Conservation (phyloP, 1,140 invertebrate genomes). For the Cotesia glomerata region DNA sequence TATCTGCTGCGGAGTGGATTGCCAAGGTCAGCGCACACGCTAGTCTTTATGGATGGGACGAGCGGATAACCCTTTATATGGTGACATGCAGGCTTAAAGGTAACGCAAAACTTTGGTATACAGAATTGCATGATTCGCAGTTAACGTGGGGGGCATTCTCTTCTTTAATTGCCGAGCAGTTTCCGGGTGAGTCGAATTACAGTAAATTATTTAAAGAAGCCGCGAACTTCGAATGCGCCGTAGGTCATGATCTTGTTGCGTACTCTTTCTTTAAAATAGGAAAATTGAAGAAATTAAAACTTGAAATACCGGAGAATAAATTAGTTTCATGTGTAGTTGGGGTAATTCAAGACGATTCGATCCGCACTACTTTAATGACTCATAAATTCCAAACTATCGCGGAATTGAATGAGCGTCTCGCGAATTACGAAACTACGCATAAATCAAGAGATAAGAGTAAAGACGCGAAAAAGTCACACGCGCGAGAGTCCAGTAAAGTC, state of each 20-base stretch:
- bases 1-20: constrained; percentile 20
- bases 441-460: background rate
- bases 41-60: constrained; percentile 23
- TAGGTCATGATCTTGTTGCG: background rate
- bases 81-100: constrained; percentile 14
- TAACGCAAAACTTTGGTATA: constrained; percentile 19
- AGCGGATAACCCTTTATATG: constrained; percentile 13
- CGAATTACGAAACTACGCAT: background rate
- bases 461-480: background rate
- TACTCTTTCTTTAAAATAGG: constrained; percentile 20
- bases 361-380: constrained; percentile 12
- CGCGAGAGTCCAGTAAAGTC: background rate
- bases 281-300: constrained; percentile 9
- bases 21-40: constrained; percentile 15
- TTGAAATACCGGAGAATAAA: constrained; percentile 24
- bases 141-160: constrained; percentile 11
- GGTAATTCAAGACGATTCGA: constrained; percentile 10
- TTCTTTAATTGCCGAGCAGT: background rate
- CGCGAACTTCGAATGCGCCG: background rate
- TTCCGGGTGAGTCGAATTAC: constrained; percentile 16
- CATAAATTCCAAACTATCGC: constrained; percentile 6
- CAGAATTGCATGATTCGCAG: constrained; percentile 3
- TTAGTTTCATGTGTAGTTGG: constrained; percentile 13
- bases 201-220: constrained; percentile 14
- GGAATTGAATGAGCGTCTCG: constrained; percentile 5